Evolutionary conservation across 2,797 vertebrate genomes (phyloP).

Genomic region (Takifugu rubripes): DNA sequence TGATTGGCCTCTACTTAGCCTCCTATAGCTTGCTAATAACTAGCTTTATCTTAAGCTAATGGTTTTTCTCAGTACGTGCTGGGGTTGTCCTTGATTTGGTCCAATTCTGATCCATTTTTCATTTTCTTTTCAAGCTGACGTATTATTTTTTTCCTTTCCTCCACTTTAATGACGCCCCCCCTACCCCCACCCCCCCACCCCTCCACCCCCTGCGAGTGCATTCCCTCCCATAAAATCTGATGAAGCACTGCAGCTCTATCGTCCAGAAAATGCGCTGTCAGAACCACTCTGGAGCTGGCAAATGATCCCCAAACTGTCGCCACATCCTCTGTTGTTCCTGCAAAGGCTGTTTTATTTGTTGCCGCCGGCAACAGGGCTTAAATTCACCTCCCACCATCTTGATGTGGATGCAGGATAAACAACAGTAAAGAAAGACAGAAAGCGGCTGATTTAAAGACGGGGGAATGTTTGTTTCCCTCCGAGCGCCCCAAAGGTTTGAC

Average conservation of each 20-base stretch:
- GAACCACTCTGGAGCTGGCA: constrained; percentile 1
- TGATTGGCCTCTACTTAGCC: too few relatives aligned
- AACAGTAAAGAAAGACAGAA: background rate
- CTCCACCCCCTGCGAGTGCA: too few relatives aligned
- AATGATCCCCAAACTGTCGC: constrained; percentile 5
- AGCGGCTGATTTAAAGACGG: background rate
- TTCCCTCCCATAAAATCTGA: background rate
- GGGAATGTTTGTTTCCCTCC: background rate
- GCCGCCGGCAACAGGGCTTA: constrained; percentile 3
- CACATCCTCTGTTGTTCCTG: constrained; percentile 9
- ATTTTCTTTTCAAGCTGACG: too few relatives aligned
- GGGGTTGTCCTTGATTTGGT: too few relatives aligned
- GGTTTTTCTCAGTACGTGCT: too few relatives aligned
- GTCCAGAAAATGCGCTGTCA: constrained; percentile 7
- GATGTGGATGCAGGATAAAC: background rate
- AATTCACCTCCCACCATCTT: constrained; percentile 4
- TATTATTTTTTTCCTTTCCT: too few relatives aligned
- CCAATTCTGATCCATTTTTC: too few relatives aligned
- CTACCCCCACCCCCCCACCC: too few relatives aligned
- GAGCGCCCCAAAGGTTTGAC: constrained; percentile 1
- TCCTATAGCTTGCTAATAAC: too few relatives aligned
- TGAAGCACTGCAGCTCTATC: background rate
- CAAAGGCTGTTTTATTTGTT: constrained; percentile 7
- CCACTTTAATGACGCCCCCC: too few relatives aligned
- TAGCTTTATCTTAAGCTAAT: too few relatives aligned